Percentiles rank a stretch among this genome's conserved stretches.
Conservation (phyloP, 2,113 vertebrate species). For the Anoura caudifer region DNA sequence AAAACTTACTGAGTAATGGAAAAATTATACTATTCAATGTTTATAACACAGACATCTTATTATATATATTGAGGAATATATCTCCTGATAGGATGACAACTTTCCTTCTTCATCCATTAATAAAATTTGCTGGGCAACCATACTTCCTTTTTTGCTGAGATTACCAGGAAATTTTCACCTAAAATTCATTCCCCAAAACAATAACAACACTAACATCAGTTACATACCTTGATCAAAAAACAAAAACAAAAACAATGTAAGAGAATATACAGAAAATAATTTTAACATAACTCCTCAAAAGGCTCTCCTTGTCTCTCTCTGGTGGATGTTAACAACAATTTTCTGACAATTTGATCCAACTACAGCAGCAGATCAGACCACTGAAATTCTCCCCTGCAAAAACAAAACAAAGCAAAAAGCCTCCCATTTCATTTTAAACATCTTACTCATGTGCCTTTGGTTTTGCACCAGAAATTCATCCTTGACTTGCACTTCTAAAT, state of each 20-base stretch:
- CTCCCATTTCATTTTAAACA: neutral
- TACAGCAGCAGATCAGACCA: neutral
- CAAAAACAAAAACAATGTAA: neutral
- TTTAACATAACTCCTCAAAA: neutral
- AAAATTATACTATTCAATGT: neutral
- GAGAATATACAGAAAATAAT: neutral
- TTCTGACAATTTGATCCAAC: neutral
- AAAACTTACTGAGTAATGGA: neutral
- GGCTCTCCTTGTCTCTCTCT: neutral
- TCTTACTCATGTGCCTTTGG: neutral
- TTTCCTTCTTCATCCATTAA: neutral
- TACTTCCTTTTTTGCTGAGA: neutral
- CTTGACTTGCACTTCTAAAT: conserved; percentile 40
- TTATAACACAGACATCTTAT: neutral
- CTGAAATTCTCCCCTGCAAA: neutral
- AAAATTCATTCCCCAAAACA: neutral
- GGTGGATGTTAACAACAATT: neutral
- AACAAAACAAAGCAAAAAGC: neutral
- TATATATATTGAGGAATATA: neutral
- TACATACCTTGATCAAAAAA: neutral
- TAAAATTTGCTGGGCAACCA: neutral
- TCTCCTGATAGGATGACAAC: neutral
- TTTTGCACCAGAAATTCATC: conserved; percentile 23
- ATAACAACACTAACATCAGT: neutral
- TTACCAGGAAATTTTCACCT: neutral